A percentile compares a stretch with the other conserved stretches of the same genome.
phyloP scores from a whole-genome alignment of 2,888 invertebrate genomes.

The Camptogramma bilineatum region DNA sequence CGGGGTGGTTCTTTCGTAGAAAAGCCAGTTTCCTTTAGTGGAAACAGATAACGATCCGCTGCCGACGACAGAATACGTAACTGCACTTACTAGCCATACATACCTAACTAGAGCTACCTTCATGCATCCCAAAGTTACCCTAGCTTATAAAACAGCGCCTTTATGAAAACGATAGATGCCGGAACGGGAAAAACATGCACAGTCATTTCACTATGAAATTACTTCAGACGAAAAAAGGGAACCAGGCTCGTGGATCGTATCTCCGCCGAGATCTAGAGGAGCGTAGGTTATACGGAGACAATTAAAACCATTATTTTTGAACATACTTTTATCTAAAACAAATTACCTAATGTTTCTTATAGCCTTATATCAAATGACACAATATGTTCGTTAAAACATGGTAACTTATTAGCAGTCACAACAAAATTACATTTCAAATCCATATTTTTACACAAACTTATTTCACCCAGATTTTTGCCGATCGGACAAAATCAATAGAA shows the following conservation, averaged over 20 bases:
- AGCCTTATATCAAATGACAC: no score
- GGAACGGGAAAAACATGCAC: constrained; percentile 61
- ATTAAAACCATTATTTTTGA: no score
- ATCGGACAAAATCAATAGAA: constrained; percentile 50
- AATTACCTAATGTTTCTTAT: no score
- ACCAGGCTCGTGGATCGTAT: neutral
- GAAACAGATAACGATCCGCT: constrained; percentile 85
- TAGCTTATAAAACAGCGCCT: constrained; percentile 66
- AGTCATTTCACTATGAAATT: constrained; percentile 49
- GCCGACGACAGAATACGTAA: constrained; percentile 84
- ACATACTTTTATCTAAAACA: no score
- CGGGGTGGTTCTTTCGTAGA: constrained; percentile 80
- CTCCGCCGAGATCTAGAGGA: no score
- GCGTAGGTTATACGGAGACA: no score
- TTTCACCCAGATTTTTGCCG: constrained; percentile 18
- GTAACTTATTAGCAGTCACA: no score
- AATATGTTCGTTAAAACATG: no score
- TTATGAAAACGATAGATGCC: constrained; percentile 70
- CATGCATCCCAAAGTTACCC: constrained; percentile 65
- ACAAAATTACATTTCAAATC: neutral
- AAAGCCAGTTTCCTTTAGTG: constrained; percentile 84
- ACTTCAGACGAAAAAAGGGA: neutral
- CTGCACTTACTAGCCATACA: constrained; percentile 77
- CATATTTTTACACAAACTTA: constrained; percentile 2
- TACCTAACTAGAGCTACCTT: constrained; percentile 40